A percentile compares a stretch with the other conserved stretches of the same genome.
Conservation (phyloP, 2,797 vertebrate species). For the Rhodeus uyekii region DNA sequence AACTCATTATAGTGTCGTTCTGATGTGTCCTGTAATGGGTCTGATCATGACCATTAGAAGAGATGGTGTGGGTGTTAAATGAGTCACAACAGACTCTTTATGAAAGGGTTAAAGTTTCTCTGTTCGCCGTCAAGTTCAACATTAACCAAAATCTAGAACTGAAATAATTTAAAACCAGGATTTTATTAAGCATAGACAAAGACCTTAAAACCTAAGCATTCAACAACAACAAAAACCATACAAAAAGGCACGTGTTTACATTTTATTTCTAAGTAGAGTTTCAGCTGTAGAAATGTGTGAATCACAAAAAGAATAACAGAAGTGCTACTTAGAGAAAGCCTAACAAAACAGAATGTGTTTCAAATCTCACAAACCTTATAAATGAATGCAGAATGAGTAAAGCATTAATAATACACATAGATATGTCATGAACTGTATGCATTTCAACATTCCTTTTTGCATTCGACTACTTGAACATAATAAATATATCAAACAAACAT, state of each 20-base stretch:
- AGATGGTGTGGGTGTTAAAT: constrained; percentile 22
- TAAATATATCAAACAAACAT: constrained; percentile 12
- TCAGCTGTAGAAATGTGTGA: not conserved
- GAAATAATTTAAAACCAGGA: not conserved
- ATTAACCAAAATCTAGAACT: not conserved
- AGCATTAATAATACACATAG: not conserved
- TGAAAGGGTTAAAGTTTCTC: not conserved
- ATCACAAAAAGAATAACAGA: not conserved
- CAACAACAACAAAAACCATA: too few species aligned
- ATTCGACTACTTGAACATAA: not conserved
- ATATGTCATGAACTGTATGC: not conserved
- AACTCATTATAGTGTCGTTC: too few species aligned
- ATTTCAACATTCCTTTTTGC: not conserved
- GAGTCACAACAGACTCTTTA: not conserved
- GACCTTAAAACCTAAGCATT: too few species aligned
- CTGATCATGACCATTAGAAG: constrained; percentile 34
- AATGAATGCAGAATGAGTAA: not conserved
- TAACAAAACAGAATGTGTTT: not conserved
- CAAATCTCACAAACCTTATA: not conserved
- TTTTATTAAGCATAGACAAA: too few species aligned
- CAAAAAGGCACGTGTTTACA: not conserved
- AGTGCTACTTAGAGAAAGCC: not conserved
- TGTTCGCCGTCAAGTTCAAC: not conserved
- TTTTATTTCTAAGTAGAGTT: not conserved
- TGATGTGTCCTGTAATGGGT: constrained; percentile 38